These are phyloP conservation scores for Muraenolepis orangiensis DNA, from an alignment of 2,797 vertebrate genomes.

Conservation along the genomic window DNA sequence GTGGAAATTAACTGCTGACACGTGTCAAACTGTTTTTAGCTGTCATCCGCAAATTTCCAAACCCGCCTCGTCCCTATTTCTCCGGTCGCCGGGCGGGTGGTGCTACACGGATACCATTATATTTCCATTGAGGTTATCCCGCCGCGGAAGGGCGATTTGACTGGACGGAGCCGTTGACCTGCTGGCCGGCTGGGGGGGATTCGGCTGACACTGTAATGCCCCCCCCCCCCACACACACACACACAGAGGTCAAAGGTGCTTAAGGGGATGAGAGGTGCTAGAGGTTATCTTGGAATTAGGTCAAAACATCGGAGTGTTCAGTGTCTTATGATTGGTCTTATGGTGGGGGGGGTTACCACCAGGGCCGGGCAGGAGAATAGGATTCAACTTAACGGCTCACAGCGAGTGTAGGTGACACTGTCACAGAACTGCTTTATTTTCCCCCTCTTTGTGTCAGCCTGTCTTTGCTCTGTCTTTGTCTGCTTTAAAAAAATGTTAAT, in stretches of 20 bases:
- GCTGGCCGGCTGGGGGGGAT: too few species aligned
- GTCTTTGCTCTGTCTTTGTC: background rate
- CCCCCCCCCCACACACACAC: too few species aligned
- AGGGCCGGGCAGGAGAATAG: constrained; percentile 40
- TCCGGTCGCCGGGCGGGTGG: background rate
- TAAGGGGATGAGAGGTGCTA: constrained; percentile 33
- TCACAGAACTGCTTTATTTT: constrained; percentile 34
- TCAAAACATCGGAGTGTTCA: constrained; percentile 50
- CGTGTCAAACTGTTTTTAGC: constrained; percentile 12
- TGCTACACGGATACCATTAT: background rate
- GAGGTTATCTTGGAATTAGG: constrained; percentile 51
- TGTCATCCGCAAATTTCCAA: constrained; percentile 21
- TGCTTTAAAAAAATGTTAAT: background rate
- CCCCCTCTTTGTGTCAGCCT: background rate
- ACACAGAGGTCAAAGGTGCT: constrained; percentile 47
- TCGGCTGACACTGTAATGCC: too few species aligned
- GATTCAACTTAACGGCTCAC: constrained; percentile 47
- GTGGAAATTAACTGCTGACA: constrained; percentile 9
- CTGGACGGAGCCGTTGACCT: background rate
- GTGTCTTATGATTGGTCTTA: constrained; percentile 22
- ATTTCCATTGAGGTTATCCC: background rate
- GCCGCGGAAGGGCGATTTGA: background rate
- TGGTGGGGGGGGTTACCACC: constrained; percentile 19
- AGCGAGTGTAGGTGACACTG: constrained; percentile 50
- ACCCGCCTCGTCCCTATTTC: background rate